phyloP scores from a whole-genome alignment of 2,888 invertebrate species.

The Alloscopus bannaensis region DNA sequence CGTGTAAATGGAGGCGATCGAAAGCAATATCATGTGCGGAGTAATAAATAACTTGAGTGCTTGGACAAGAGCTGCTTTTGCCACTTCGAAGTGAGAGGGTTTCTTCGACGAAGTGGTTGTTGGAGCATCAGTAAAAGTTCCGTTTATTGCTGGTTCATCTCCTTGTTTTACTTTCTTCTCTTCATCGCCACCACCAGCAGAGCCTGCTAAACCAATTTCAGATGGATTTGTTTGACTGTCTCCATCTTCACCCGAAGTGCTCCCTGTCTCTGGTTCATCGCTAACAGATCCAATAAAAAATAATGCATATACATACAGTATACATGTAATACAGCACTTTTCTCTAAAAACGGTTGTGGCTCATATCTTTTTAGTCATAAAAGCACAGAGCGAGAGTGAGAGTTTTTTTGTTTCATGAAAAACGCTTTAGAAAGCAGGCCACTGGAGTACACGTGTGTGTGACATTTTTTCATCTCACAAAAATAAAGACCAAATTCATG shows the following conservation, averaged over 20 bases:
- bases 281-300: slow-evolving; percentile 42
- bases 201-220: slow-evolving; percentile 38
- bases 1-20: slow-evolving; percentile 80
- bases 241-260: slow-evolving; percentile 37
- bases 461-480: slow-evolving; percentile 5
- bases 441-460: slow-evolving; percentile 27
- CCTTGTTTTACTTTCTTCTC: slow-evolving; percentile 31
- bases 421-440: neutral
- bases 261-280: slow-evolving; percentile 32
- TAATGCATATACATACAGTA: slow-evolving; percentile 18
- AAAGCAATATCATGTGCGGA: slow-evolving; percentile 88
- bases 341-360: neutral
- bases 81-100: slow-evolving; percentile 47
- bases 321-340: neutral
- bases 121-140: slow-evolving; percentile 33
- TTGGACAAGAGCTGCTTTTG: slow-evolving; percentile 83
- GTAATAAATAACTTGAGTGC: slow-evolving; percentile 88
- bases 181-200: too few species aligned
- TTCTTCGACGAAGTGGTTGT: slow-evolving; percentile 1
- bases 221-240: slow-evolving; percentile 39
- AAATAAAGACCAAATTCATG: too few species aligned
- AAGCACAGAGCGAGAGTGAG: neutral
- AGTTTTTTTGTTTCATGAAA: neutral
- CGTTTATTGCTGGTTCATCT: slow-evolving; percentile 22
- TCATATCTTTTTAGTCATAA: slow-evolving; percentile 16